Evolutionary conservation across 2,888 invertebrate species (phyloP).

Genomic region (Leptinotarsa rubiginosa): DNA sequence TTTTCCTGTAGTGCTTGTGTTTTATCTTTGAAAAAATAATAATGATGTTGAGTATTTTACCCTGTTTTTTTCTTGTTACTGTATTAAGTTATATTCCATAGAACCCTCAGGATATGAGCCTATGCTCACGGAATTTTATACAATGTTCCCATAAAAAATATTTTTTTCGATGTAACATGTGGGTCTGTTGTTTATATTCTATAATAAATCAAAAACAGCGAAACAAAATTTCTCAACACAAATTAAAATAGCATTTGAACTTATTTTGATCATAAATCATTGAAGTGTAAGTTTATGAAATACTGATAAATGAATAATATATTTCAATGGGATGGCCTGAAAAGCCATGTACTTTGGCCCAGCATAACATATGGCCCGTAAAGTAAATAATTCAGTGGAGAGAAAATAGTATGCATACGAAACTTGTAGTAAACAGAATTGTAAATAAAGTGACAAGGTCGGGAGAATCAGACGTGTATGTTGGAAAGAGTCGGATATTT

Average conservation of each 20-base stretch:
- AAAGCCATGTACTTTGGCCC: conserved; percentile 1
- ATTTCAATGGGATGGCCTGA: neutral
- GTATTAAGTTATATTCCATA: no score
- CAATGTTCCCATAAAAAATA: no score
- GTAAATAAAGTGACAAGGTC: neutral
- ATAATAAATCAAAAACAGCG: no score
- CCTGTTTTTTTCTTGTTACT: no score
- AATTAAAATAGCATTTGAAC: neutral
- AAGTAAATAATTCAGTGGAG: neutral
- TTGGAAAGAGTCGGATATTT: neutral
- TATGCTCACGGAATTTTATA: no score
- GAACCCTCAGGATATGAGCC: no score
- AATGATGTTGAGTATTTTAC: no score
- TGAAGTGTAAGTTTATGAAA: neutral
- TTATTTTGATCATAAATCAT: neutral
- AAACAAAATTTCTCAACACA: no score
- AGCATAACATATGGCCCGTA: neutral
- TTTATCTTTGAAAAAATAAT: no score
- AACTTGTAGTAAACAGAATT: neutral
- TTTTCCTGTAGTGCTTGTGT: no score
- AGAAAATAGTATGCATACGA: neutral
- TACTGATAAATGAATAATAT: neutral
- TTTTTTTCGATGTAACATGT: no score
- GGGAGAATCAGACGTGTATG: conserved; percentile 4
- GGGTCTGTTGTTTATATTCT: no score